A percentile compares a stretch with the other conserved stretches of the same genome.
phyloP scores from a whole-genome alignment of 2,113 vertebrate species.

The Turnix velox region DNA sequence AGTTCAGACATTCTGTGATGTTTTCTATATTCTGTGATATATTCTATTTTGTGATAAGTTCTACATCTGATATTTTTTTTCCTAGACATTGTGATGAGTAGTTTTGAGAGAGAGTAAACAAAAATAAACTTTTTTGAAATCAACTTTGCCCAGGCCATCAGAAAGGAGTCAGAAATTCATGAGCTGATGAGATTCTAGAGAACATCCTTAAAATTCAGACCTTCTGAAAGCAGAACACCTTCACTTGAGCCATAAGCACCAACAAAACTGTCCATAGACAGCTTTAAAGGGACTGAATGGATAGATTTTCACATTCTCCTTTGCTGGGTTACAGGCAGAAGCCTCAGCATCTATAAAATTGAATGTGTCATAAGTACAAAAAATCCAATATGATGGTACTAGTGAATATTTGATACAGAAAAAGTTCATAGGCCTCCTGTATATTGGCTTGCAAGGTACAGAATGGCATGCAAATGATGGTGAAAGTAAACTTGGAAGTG shows the following conservation, averaged over 20 bases:
- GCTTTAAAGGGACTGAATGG: neutral
- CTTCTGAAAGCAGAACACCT: neutral
- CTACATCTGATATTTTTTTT: neutral
- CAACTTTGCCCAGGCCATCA: neutral
- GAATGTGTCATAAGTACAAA: neutral
- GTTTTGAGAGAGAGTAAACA: neutral
- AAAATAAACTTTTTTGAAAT: neutral
- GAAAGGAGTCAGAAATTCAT: neutral
- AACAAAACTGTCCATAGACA: neutral
- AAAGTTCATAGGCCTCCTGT: neutral
- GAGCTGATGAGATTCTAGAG: neutral
- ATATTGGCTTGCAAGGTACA: neutral
- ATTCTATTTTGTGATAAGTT: too few relatives aligned
- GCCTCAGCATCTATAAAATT: neutral
- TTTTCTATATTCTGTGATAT: too few relatives aligned
- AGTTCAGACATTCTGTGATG: neutral
- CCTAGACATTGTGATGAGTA: neutral
- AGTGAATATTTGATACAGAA: neutral
- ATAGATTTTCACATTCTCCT: neutral
- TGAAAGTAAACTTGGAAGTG: neutral
- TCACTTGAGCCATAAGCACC: neutral
- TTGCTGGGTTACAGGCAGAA: neutral
- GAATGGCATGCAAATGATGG: neutral
- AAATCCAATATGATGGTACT: neutral
- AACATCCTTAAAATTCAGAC: neutral